A percentile compares a stretch with the other conserved stretches of the same genome.
Evolutionary conservation across 2,888 invertebrate species (phyloP).

Genomic region (Oxycera nigricornis): DNA sequence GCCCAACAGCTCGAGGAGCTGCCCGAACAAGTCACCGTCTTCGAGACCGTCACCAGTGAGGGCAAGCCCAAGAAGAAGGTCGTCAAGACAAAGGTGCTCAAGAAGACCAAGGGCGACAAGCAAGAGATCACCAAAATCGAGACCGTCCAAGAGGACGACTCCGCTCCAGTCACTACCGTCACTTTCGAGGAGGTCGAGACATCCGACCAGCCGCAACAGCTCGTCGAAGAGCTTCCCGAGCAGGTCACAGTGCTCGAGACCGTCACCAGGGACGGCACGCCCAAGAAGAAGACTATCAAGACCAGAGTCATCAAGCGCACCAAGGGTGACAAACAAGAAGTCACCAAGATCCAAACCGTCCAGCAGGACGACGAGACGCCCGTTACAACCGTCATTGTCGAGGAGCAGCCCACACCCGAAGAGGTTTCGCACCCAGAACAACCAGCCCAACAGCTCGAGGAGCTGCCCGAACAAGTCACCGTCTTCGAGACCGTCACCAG

Average conservation of each 20-base stretch:
- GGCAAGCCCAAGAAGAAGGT: slow-evolving; percentile 55
- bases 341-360: slow-evolving; percentile 59
- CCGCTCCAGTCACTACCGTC: slow-evolving; percentile 52
- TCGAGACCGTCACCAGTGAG: slow-evolving; percentile 56
- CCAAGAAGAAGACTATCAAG: slow-evolving; percentile 51
- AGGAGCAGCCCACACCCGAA: slow-evolving; percentile 47
- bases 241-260: slow-evolving; percentile 54
- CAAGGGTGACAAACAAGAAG: slow-evolving; percentile 57
- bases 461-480: slow-evolving; percentile 51
- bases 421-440: slow-evolving; percentile 49
- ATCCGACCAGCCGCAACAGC: slow-evolving; percentile 52
- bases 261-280: slow-evolving; percentile 53
- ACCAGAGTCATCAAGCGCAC: slow-evolving; percentile 57
- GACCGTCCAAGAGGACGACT: slow-evolving; percentile 50
- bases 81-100: slow-evolving; percentile 56
- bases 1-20: slow-evolving; percentile 56
- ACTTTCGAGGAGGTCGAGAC: slow-evolving; percentile 51
- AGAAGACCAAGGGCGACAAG: slow-evolving; percentile 56
- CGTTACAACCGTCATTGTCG: slow-evolving; percentile 53
- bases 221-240: slow-evolving; percentile 56
- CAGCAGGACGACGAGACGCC: slow-evolving; percentile 58
- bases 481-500: slow-evolving; percentile 58
- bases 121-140: slow-evolving; percentile 55
- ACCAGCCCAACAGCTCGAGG: slow-evolving; percentile 46
- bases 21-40: slow-evolving; percentile 51